phyloP scores from a whole-genome alignment of 2,888 invertebrate genomes.

The Ectobius pallidus region DNA sequence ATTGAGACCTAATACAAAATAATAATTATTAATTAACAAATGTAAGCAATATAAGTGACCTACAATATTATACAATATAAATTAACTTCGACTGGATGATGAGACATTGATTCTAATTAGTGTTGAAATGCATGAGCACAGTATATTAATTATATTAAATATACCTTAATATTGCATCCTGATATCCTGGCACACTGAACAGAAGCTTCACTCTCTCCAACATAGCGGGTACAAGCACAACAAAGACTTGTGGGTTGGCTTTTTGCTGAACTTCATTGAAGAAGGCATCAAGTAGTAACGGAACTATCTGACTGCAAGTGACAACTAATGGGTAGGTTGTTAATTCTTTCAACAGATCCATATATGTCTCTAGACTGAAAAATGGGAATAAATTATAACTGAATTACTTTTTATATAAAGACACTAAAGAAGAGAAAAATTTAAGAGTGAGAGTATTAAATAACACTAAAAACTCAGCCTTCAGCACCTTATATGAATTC shows the following conservation, averaged over 20 bases:
- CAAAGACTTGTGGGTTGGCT: slow-evolving; percentile 26
- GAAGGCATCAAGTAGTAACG: slow-evolving; percentile 37
- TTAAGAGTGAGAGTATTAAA: too few species aligned
- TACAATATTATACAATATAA: too few species aligned
- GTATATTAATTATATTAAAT: too few species aligned
- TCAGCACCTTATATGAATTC: too few species aligned
- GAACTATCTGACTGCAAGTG: slow-evolving; percentile 39
- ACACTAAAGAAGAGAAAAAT: neutral
- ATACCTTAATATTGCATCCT: slow-evolving; percentile 33
- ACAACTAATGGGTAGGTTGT: slow-evolving; percentile 36
- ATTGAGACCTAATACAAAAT: too few species aligned
- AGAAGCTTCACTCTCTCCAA: slow-evolving; percentile 32
- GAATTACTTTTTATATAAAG: neutral
- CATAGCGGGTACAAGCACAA: slow-evolving; percentile 33
- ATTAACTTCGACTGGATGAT: too few species aligned
- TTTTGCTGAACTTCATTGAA: slow-evolving; percentile 28
- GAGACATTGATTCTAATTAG: too few species aligned
- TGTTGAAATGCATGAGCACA: too few species aligned
- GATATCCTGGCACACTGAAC: slow-evolving; percentile 35
- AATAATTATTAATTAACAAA: too few species aligned
- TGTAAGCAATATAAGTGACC: too few species aligned
- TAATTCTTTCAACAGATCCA: slow-evolving; percentile 35
- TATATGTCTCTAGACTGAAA: slow-evolving; percentile 31
- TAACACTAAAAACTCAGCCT: too few species aligned
- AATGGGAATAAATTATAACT: neutral